Percentiles rank a stretch among this genome's conserved stretches.
phyloP scores from a whole-genome alignment of 2,888 invertebrate genomes.

The Heteromurus nitidus region DNA sequence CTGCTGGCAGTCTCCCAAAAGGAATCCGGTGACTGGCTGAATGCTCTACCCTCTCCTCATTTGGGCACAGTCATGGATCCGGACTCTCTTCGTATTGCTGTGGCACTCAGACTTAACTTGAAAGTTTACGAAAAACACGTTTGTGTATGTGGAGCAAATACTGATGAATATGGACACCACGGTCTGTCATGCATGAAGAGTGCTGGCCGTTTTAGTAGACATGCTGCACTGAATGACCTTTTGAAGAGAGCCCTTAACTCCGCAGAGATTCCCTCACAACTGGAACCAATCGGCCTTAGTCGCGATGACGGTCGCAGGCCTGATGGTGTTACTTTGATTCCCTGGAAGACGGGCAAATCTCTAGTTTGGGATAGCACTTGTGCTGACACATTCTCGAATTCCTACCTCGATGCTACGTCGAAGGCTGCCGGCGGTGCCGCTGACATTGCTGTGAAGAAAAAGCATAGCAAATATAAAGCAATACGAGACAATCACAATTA shows the following conservation, averaged over 20 bases:
- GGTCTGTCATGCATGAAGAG: background rate
- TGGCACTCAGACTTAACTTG: background rate
- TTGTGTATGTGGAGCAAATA: background rate
- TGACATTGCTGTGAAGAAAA: background rate
- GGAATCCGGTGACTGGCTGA: background rate
- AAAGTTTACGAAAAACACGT: background rate
- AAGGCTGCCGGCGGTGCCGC: background rate
- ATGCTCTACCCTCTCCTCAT: background rate
- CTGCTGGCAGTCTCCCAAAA: background rate
- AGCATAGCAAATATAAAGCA: background rate
- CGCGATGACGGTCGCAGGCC: conserved; percentile 11
- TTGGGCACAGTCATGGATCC: background rate
- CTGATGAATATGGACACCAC: background rate
- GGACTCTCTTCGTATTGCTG: background rate
- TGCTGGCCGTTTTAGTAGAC: background rate
- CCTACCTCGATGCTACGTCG: background rate
- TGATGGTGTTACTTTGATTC: conserved; percentile 29
- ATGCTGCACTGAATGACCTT: background rate
- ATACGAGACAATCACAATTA: background rate
- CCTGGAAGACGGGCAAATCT: conserved; percentile 25
- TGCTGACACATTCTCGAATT: conserved; percentile 23
- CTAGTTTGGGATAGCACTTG: conserved; percentile 42
- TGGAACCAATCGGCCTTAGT: background rate
- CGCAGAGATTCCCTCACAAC: background rate
- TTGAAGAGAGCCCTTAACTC: background rate